Conservation (phyloP, 2,888 invertebrate species). For the Melikaiella ostensackeni region DNA sequence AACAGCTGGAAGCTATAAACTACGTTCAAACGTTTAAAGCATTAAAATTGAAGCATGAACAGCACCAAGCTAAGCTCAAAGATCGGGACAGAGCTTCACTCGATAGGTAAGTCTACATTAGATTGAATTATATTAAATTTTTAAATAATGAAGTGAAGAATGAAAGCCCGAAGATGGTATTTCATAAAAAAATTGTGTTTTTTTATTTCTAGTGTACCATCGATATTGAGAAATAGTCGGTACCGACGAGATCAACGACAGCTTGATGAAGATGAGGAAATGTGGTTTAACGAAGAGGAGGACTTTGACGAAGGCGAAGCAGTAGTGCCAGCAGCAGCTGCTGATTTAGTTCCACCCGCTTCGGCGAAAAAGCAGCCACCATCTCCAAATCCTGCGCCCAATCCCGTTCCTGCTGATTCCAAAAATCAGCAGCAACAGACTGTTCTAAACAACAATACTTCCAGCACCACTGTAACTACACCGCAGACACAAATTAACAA, state of each 20-base stretch:
- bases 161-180: neutral
- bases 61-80: constrained; percentile 93
- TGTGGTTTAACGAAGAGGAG: constrained; percentile 99
- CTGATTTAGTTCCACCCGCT: constrained; percentile 74
- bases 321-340: constrained; percentile 78
- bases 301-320: constrained; percentile 90
- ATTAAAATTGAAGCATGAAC: constrained; percentile 92
- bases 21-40: constrained; percentile 99
- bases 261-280: constrained; percentile 98
- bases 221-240: constrained; percentile 88
- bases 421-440: constrained; percentile 73
- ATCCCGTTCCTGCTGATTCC: constrained; percentile 66
- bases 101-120: constrained; percentile 79
- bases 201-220: constrained; percentile 82
- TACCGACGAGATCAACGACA: constrained; percentile 95
- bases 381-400: constrained; percentile 67
- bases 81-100: constrained; percentile 88
- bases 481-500: constrained; percentile 73
- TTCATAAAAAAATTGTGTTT: constrained; percentile 8
- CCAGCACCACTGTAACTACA: constrained; percentile 77
- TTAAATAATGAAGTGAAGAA: neutral
- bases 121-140: neutral
- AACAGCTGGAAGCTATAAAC: constrained; percentile 94
- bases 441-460: constrained; percentile 73
- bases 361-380: constrained; percentile 72